These are phyloP conservation scores for Dendrolimus houi DNA, from an alignment of 2,888 invertebrate genomes.

Conservation along the genomic window DNA sequence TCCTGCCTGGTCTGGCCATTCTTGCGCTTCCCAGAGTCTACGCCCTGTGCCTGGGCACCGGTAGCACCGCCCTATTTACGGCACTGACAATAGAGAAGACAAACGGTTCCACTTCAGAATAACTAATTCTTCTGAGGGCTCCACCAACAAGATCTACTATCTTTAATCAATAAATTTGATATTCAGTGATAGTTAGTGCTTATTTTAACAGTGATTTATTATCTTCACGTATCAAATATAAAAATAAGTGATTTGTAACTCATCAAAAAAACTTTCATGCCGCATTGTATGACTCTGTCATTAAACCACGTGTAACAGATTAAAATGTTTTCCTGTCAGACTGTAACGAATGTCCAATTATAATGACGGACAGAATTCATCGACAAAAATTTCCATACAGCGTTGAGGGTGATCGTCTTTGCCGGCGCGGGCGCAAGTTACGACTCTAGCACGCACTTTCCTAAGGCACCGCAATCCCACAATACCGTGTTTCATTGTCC, in stretches of 20 bases:
- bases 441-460: slow-evolving; percentile 67
- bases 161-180: too few species aligned
- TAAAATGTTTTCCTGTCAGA: slow-evolving; percentile 1
- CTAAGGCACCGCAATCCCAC: slow-evolving; percentile 36
- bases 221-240: too few species aligned
- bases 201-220: too few species aligned
- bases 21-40: too few species aligned
- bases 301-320: neutral
- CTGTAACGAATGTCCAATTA: slow-evolving; percentile 8
- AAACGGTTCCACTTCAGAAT: too few species aligned
- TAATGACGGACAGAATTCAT: slow-evolving; percentile 10
- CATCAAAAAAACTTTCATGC: neutral
- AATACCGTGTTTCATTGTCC: slow-evolving; percentile 31
- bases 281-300: neutral
- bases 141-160: too few species aligned
- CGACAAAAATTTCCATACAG: slow-evolving; percentile 12
- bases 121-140: too few species aligned
- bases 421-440: slow-evolving; percentile 30
- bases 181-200: too few species aligned
- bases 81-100: too few species aligned
- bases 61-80: too few species aligned
- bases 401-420: neutral
- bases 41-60: too few species aligned
- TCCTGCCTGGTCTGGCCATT: too few species aligned
- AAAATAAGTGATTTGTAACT: neutral